Conservation (phyloP, 2,113 vertebrate species). For the Caracal caracal region DNA sequence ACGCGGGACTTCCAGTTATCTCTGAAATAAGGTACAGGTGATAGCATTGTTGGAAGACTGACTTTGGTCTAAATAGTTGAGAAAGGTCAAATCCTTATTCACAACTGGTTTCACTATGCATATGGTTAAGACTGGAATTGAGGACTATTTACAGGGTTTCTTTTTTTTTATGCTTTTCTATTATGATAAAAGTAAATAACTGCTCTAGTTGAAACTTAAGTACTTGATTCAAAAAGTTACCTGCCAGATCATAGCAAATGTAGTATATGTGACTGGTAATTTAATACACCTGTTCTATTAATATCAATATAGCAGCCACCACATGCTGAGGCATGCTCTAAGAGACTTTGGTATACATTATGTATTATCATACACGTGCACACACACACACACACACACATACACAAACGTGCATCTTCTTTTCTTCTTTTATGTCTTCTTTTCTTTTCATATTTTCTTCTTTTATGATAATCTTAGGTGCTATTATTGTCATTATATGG, state of each 20-base stretch:
- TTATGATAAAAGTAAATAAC: neutral
- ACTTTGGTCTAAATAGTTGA: neutral
- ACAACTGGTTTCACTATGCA: neutral
- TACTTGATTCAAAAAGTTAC: neutral
- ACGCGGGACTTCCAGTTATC: neutral
- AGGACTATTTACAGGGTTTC: neutral
- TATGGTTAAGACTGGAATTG: neutral
- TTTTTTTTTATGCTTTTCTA: neutral
- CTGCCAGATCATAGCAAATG: neutral
- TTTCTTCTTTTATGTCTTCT: too few species aligned
- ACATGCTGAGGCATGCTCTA: neutral
- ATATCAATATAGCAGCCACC: neutral
- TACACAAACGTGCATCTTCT: neutral
- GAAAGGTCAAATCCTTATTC: neutral
- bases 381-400: too few species aligned
- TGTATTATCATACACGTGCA: neutral
- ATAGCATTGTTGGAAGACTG: neutral
- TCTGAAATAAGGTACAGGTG: neutral
- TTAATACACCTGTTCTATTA: neutral
- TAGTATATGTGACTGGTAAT: neutral
- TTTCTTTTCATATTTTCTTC: neutral
- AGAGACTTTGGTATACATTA: neutral
- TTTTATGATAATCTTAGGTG: neutral
- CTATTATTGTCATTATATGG: neutral
- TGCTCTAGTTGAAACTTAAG: neutral